Percentiles rank a stretch among this genome's conserved stretches.
Evolutionary conservation across 2,113 vertebrate species (phyloP).

Genomic region (Syngnathoides biaculeatus): DNA sequence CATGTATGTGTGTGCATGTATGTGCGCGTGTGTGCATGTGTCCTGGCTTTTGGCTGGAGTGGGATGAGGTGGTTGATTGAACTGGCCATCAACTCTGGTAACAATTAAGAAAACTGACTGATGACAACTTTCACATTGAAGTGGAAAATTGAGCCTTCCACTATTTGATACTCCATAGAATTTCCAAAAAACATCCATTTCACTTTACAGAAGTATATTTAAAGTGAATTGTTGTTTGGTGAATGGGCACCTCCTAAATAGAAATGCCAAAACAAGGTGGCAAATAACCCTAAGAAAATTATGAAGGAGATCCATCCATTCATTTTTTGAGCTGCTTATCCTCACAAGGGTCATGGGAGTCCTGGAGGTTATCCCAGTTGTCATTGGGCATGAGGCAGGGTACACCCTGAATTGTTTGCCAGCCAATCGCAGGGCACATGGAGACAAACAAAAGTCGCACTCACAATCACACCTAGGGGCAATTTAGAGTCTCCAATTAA

Average conservation of each 20-base stretch:
- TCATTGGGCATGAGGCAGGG: too few relatives aligned
- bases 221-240: not conserved
- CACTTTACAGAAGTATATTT: not conserved
- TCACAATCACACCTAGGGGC: too few relatives aligned
- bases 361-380: too few relatives aligned
- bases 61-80: slow-evolving; percentile 31
- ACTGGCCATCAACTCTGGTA: slow-evolving; percentile 22
- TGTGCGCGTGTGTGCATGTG: slow-evolving; percentile 30
- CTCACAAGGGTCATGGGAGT: too few relatives aligned
- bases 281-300: too few relatives aligned
- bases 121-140: slow-evolving; percentile 1
- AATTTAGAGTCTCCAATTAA: too few relatives aligned
- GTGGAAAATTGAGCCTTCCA: not conserved
- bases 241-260: not conserved
- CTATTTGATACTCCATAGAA: not conserved
- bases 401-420: too few relatives aligned
- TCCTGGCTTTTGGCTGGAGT: slow-evolving; percentile 32
- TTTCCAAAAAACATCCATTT: not conserved
- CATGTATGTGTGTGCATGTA: slow-evolving; percentile 20
- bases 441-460: too few relatives aligned
- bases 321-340: too few relatives aligned
- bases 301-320: too few relatives aligned
- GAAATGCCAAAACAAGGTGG: not conserved
- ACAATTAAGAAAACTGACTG: slow-evolving; percentile 18
- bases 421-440: too few relatives aligned